A percentile compares a stretch with the other conserved stretches of the same genome.
These are phyloP conservation scores for Aphodius sticticus DNA, from an alignment of 2,888 invertebrate genomes.

Conservation along the genomic window DNA sequence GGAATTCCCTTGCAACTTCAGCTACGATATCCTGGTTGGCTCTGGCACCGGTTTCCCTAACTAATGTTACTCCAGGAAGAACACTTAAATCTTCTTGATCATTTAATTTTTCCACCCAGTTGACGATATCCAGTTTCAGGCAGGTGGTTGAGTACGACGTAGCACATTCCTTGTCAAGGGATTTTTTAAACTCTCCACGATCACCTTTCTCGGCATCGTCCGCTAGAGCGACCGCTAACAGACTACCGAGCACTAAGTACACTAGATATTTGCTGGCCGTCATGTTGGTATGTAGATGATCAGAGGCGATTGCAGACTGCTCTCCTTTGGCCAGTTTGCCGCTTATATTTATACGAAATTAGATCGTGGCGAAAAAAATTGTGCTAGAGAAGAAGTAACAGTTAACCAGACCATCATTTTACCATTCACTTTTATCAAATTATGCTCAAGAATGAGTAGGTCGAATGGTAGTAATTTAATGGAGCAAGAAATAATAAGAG, in stretches of 20 bases:
- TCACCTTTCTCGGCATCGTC: conserved; percentile 16
- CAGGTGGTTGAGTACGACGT: conserved; percentile 73
- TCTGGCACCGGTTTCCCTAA: conserved; percentile 64
- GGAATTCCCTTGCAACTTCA: conserved; percentile 75
- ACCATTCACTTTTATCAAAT: conserved; percentile 41
- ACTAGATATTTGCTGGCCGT: conserved; percentile 31
- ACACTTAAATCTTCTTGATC: conserved; percentile 72
- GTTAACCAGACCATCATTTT: conserved; percentile 24
- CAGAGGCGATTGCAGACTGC: conserved; percentile 37
- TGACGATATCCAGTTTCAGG: conserved; percentile 76
- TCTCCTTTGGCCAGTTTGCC: conserved; percentile 7
- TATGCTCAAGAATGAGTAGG: conserved; percentile 41
- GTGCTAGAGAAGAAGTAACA: conserved; percentile 10
- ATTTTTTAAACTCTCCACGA: conserved; percentile 38
- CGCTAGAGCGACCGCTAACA: conserved; percentile 20
- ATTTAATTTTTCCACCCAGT: conserved; percentile 75
- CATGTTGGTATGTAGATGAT: conserved; percentile 33
- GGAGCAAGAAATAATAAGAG: conserved; percentile 59
- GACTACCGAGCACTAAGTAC: conserved; percentile 29
- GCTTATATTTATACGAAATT: conserved; percentile 37
- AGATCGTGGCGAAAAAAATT: conserved; percentile 33
- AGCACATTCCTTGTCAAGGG: conserved; percentile 61
- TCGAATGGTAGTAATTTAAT: conserved; percentile 55
- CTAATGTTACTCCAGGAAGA: conserved; percentile 74
- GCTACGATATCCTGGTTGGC: conserved; percentile 72